Base-by-base conservation (phyloP, 2,113 vertebrate genomes). In the Semnornis frantzii region DNA sequence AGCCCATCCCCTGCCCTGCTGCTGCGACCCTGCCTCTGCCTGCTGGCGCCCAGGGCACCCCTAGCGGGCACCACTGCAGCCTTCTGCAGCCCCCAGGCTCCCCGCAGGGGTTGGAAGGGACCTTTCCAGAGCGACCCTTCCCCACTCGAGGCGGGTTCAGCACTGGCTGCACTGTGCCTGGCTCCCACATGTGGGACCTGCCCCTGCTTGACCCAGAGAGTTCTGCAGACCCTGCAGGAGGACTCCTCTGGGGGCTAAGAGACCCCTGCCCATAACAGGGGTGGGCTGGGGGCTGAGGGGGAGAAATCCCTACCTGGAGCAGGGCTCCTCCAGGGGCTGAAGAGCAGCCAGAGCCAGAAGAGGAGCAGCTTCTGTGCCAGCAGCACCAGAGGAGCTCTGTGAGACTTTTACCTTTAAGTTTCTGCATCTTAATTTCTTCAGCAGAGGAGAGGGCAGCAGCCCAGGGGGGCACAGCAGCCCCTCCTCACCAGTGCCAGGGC, bases 111-210 rank as follows among this genome's bases (percentile, higher is more conserved):
- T 54, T 25, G 37, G 24, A 23, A 17, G 17, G 6, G 21, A n/a
- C 33, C 65, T 34, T 42, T 42, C 42, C 42, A 4, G 52, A 39
- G 34, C 71, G 20, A 44, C 31, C 24, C 15, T 7, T 8, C n/a
- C n/a, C 11, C 4, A 2, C 17, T 37, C 30, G 2, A 8, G 10
- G 2, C n/a, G 5, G 23, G n/a, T 8, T 28, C n/a, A 6, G 31
- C 31, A 9, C 54, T 19, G 7, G 18, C 37, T 15, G 39, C 13
- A 0, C 48, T 11, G 3, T 2, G 1, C 10, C 0, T 4, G 28
- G 62, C 57, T n/a, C 52, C 25, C 39, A 1, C 6, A 1, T 15
- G 4, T 21, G 58, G 48, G 48, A 23, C 30, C 8, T 7, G 23
- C 39, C 7, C 7, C 55, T 23, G 70, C 58, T n/a, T 24, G 8